Evolutionary conservation across 2,113 vertebrate species (phyloP), one percentile per base, ranked within the genome.

Genomic region (Podarcis cretensis): DNA sequence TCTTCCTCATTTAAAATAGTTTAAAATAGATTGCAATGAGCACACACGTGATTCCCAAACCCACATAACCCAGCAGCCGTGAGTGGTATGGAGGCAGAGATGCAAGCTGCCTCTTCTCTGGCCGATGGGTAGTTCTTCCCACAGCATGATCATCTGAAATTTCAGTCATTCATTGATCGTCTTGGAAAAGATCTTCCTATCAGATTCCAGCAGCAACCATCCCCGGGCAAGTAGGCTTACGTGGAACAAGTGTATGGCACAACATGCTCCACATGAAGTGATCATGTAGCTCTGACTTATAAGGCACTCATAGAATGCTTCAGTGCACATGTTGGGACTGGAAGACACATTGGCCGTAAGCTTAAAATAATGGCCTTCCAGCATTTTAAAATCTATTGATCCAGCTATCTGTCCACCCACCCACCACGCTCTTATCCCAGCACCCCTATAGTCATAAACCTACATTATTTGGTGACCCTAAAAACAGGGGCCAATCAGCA

Each of bases 401-500:
- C 14, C 0, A 54, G 76, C 48, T 10, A 63, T 20, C 73, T 74
- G 73, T 74, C 32, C 18, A 18, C 35, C 14, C 32, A 74, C 14
- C 16, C 59, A 63, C 18, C 59, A 63, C 10, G 1, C 77, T 87
- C 32, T 89, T 89, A 40, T 77, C 79, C 16, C 57, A 85, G 4
- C 1, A 4, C 32, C 30, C 5, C 5, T 37, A 59, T 81, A 14
- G 2, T 37, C 30, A 92, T 93, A 90, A 88, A 90, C 66, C 71
- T 89, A 66, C 81, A 10, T 91, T 91, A 85, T 87, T 91, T 23
- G 59, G 6, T 74, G 91, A 89, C 87, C 88, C 87, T 90, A 83
- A 92, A 81, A 93, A 92, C 75, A 81, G 78, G 83, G 65, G 65
- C 10, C 91, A 94, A 89, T 77, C 91, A 92, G 18, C 88, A 73